phyloP scores from a whole-genome alignment of 1,140 invertebrate genomes.

The Calliopsis andreniformis region DNA sequence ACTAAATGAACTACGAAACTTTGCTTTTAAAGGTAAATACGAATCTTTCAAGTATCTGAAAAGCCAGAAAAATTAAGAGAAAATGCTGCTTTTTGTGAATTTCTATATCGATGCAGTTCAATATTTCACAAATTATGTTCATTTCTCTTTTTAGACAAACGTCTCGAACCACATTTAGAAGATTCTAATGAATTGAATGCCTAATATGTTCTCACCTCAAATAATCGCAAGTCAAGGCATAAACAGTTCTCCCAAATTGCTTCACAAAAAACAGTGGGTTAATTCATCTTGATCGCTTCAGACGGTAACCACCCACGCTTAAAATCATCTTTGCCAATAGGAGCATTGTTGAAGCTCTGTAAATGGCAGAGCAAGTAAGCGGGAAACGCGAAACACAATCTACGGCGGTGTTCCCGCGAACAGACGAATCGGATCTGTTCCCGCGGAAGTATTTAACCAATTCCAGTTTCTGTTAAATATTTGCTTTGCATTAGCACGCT shows the following conservation, averaged over 20 bases:
- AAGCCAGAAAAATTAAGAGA: not conserved
- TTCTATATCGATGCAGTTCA: not conserved
- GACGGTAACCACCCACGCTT: too few species aligned
- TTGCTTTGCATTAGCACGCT: conserved; percentile 45
- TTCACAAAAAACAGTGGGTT: not conserved
- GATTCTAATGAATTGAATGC: too few species aligned
- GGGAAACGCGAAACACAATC: not conserved
- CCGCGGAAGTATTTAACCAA: conserved; percentile 32
- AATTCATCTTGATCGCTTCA: too few species aligned
- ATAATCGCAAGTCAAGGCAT: too few species aligned
- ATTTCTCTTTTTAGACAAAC: too few species aligned
- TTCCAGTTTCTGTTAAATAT: conserved; percentile 43
- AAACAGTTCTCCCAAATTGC: not conserved
- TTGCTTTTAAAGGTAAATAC: conserved; percentile 16
- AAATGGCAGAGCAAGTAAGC: not conserved
- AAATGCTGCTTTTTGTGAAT: not conserved
- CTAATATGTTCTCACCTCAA: too few species aligned
- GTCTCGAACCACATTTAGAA: too few species aligned
- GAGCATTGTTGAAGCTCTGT: not conserved
- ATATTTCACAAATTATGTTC: too few species aligned
- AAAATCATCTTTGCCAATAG: too few species aligned
- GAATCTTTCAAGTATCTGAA: not conserved
- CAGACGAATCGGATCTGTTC: not conserved
- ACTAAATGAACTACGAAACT: conserved; percentile 2
- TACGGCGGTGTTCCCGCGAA: not conserved